Conservation (phyloP, 2,113 vertebrate genomes). For the Chlorodrepanis virens region DNA sequence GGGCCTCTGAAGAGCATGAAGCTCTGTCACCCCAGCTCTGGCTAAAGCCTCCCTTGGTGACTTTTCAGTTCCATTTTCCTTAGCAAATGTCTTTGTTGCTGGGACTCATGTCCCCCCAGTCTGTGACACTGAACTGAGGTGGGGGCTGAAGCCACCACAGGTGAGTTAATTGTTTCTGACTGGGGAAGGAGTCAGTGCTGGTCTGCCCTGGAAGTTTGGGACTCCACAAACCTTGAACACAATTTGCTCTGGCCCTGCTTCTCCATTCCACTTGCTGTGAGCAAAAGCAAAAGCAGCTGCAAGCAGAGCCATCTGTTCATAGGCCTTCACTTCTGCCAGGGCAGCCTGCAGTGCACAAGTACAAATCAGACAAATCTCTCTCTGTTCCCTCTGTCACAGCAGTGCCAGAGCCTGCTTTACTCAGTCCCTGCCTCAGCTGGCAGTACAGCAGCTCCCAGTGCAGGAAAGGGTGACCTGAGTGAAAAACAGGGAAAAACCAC, state of each 20-base stretch:
- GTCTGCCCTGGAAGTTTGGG: not conserved
- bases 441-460: not conserved
- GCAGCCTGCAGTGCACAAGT: conserved; percentile 66
- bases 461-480: not conserved
- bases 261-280: conserved; percentile 89
- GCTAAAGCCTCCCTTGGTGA: not conserved
- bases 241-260: conserved; percentile 71
- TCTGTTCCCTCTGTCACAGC: not conserved
- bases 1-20: not conserved
- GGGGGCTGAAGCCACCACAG: not conserved
- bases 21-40: not conserved
- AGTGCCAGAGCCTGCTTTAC: not conserved
- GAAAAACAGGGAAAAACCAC: rapidly evolving
- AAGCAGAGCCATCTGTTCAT: conserved; percentile 87
- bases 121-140: not conserved
- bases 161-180: not conserved
- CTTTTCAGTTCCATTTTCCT: rapidly evolving
- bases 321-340: conserved; percentile 76
- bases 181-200: not conserved
- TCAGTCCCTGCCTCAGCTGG: not conserved
- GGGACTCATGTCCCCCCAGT: not conserved
- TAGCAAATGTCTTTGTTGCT: not conserved
- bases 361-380: not conserved
- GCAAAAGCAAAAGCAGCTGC: conserved; percentile 81
- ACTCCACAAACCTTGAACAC: conserved; percentile 80